Conservation (phyloP, 2,113 vertebrate genomes). For the Leptobrachium leishanense region DNA sequence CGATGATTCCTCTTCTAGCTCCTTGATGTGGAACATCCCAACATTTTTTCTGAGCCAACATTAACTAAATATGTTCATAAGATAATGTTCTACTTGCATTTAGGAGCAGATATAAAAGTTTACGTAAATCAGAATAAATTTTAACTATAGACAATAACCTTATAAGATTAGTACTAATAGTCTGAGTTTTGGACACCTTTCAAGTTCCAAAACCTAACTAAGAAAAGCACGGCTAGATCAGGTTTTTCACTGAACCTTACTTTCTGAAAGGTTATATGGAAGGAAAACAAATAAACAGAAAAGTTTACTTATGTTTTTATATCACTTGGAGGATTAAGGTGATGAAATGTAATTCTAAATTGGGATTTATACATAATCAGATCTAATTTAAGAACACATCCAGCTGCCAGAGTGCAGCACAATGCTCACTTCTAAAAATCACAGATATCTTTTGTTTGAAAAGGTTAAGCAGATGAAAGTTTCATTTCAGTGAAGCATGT, state of each 20-base stretch:
- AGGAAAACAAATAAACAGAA: slow-evolving; percentile 60
- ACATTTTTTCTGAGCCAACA: too few species aligned
- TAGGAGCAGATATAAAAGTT: too few species aligned
- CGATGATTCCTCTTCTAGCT: too few species aligned
- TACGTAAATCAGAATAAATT: too few species aligned
- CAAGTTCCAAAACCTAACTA: background rate
- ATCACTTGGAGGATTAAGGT: slow-evolving; percentile 67
- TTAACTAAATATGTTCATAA: too few species aligned
- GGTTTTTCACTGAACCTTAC: slow-evolving; percentile 42
- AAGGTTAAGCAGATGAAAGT: slow-evolving; percentile 71
- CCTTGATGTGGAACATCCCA: too few species aligned
- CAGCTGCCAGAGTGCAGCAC: slow-evolving; percentile 71
- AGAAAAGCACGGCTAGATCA: slow-evolving; percentile 2
- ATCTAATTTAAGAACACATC: slow-evolving; percentile 71
- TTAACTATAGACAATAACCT: background rate
- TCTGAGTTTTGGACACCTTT: background rate
- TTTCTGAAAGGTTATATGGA: slow-evolving; percentile 60
- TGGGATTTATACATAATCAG: slow-evolving; percentile 71
- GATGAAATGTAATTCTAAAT: slow-evolving; percentile 69
- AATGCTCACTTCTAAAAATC: slow-evolving; percentile 76
- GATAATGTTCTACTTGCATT: too few species aligned
- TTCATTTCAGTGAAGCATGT: slow-evolving; percentile 74
- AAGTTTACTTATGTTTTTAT: slow-evolving; percentile 69
- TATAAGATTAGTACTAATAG: background rate
- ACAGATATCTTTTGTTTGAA: slow-evolving; percentile 76